Evolutionary conservation across 2,888 invertebrate genomes (phyloP), one percentile per base, ranked within the genome.

Genomic region (Cephonodes hylas): DNA sequence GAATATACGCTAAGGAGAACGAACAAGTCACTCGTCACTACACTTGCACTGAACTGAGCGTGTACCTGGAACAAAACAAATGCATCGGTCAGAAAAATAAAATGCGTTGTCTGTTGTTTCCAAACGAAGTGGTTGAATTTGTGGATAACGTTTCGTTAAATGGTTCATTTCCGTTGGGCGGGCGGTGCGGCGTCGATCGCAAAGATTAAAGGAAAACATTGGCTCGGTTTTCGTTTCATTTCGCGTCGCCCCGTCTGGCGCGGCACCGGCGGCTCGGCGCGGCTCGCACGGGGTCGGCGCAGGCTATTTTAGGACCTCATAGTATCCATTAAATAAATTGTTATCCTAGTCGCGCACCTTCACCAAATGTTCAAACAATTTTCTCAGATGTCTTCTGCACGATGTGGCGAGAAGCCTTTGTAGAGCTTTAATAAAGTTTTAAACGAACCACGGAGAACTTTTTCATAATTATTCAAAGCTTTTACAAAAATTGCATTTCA

Each of bases 171-270:
- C 34, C 10, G 46, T 15, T 6, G 18, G 10, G 27, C 23, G 38
- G 46, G 22, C 23, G 59, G 4, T 34, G 38, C 15, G 46, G 22
- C 46, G 46, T 18, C 46, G 46, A 59, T 38, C 61, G 56, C 31
- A 59, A 60, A 67, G 63, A 69, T 68, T 65, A 65, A 67, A 72
- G 18, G 46, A 64, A 71, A 73, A 71, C 65, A 73, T 65, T 62
- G 58, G 38, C 27, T 31, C 23, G 46, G 63, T 69, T 70, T 73
- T 69, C 64, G 60, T 68, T 71, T 66, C 10, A 69, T 68, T 67
- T 64, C 59, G 46, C 23, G 45, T 48, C 15, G 6, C 22, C 23
- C 15, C 22, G 38, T 22, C 4, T n/a, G 38, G 38, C 38, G 38
- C 38, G 38, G n/a, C n/a, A n/a, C 38, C 13, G 38, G 38, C 3